These are phyloP conservation scores for Tetrapedia diversipes DNA, from an alignment of 2,888 invertebrate species.

Conservation along the genomic window DNA sequence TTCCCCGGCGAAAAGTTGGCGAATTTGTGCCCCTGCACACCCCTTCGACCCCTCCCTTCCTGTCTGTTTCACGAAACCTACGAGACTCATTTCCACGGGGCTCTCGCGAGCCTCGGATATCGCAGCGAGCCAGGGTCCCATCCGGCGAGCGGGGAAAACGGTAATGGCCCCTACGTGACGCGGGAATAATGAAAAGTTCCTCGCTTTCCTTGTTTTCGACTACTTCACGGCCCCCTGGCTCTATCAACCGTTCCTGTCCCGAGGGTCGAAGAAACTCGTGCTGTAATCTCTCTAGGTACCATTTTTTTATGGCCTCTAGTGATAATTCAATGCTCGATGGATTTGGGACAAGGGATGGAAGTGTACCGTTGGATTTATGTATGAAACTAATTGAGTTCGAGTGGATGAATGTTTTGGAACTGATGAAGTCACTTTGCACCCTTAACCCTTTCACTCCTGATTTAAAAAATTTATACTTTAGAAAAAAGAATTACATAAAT, in stretches of 20 bases:
- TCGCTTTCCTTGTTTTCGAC: constrained; percentile 22
- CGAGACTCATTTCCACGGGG: constrained; percentile 15
- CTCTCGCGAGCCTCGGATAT: too few relatives aligned
- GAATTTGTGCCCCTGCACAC: constrained; percentile 16
- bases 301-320: background rate
- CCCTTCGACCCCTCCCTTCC: background rate
- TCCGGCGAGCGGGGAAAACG: constrained; percentile 31
- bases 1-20: constrained; percentile 53
- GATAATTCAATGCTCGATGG: background rate
- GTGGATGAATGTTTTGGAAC: too few relatives aligned
- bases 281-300: too few relatives aligned
- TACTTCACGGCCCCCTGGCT: background rate
- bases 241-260: constrained; percentile 25
- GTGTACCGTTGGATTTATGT: too few relatives aligned
- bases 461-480: too few relatives aligned
- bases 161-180: constrained; percentile 36
- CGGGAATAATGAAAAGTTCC: constrained; percentile 17
- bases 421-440: too few relatives aligned
- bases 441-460: too few relatives aligned
- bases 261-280: background rate
- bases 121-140: background rate
- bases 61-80: background rate
- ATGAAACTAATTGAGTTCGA: too few relatives aligned
- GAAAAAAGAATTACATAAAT: too few relatives aligned
- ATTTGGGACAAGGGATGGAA: too few relatives aligned